Evolutionary conservation across 2,888 invertebrate species (phyloP).

Genomic region (Eledone cirrhosa): DNA sequence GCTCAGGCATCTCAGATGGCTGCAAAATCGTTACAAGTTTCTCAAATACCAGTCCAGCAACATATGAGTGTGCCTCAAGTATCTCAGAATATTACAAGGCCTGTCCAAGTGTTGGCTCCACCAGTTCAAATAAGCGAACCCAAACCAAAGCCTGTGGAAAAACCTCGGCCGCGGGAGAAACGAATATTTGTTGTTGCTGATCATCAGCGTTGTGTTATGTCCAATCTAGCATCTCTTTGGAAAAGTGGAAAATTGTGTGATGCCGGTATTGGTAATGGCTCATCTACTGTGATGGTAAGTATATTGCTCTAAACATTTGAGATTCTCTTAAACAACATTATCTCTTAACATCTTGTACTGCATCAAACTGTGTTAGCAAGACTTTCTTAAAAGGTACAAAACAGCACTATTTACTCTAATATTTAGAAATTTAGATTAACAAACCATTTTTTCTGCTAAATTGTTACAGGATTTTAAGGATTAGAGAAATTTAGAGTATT

Average conservation of each 20-base stretch:
- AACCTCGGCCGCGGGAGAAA: conserved; percentile 16
- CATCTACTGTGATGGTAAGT: conserved; percentile 21
- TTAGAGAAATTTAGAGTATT: no score
- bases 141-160: conserved; percentile 23
- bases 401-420: not conserved
- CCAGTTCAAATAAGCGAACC: conserved; percentile 5
- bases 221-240: conserved; percentile 21
- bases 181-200: conserved; percentile 25
- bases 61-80: not conserved
- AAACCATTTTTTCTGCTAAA: no score
- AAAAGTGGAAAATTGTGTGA: conserved; percentile 24
- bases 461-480: no score
- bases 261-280: conserved; percentile 20
- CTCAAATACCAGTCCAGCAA: conserved; percentile 11
- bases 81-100: not conserved
- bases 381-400: not conserved
- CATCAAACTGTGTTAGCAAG: not conserved
- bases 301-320: not conserved
- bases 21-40: not conserved
- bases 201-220: conserved; percentile 22
- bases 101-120: conserved; percentile 26
- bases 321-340: not conserved
- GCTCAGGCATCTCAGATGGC: conserved; percentile 13
- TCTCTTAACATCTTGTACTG: not conserved
- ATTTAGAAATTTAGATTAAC: no score